Evolutionary conservation across 2,888 invertebrate genomes (phyloP).

Genomic region (Lobophora halterata): DNA sequence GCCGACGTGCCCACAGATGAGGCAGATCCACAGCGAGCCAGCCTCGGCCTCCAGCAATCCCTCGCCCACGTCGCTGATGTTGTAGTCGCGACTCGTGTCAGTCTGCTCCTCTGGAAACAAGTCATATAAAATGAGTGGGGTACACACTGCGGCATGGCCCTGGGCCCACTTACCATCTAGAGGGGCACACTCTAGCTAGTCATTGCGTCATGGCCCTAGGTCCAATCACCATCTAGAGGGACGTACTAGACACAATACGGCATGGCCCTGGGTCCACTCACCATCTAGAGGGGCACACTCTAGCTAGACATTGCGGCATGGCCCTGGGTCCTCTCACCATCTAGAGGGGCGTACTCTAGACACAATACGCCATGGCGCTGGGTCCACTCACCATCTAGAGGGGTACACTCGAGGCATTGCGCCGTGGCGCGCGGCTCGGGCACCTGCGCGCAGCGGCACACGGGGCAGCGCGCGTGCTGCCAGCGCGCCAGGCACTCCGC

Average conservation of each 20-base stretch:
- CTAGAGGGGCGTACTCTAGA: background rate
- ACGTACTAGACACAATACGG: background rate
- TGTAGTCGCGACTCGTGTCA: conserved; percentile 57
- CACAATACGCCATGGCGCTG: too few species aligned
- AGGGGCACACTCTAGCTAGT: conserved; percentile 4
- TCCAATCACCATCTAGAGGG: too few species aligned
- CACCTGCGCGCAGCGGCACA: conserved; percentile 94
- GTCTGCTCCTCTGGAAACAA: conserved; percentile 68
- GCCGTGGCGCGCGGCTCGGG: conserved; percentile 88
- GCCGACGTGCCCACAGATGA: conserved; percentile 99
- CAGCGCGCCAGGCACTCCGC: conserved; percentile 97
- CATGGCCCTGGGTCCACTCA: background rate
- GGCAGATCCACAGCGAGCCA: conserved; percentile 98
- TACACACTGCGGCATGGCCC: background rate
- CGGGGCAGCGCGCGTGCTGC: conserved; percentile 98
- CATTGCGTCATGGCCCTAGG: too few species aligned
- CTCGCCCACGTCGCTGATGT: conserved; percentile 80
- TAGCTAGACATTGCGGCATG: too few species aligned
- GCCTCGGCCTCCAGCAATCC: conserved; percentile 74
- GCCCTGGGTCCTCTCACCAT: too few species aligned
- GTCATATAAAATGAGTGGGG: background rate
- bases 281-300: background rate
- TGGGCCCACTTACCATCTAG: background rate
- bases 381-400: conserved; percentile 2
- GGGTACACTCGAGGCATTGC: conserved; percentile 69